Evolutionary conservation across 1,140 invertebrate species (phyloP).

Genomic region (Calephelis nemesis): DNA sequence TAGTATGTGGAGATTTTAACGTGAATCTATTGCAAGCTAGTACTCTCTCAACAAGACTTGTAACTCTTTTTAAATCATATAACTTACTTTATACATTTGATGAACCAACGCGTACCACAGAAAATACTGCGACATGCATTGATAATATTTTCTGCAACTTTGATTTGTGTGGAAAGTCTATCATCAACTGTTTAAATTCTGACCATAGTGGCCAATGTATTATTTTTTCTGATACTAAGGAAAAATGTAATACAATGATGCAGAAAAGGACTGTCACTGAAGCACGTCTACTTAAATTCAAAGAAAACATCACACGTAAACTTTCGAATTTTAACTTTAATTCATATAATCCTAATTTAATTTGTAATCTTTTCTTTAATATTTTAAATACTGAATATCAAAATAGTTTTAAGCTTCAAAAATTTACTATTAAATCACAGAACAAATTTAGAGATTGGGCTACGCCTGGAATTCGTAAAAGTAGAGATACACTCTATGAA

Average conservation of each 20-base stretch:
- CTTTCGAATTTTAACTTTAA: not conserved
- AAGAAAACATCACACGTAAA: not conserved
- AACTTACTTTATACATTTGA: too few relatives aligned
- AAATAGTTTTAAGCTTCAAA: not conserved
- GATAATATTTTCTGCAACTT: too few relatives aligned
- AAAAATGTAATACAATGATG: not conserved
- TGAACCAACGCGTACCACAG: too few relatives aligned
- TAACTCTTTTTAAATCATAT: too few relatives aligned
- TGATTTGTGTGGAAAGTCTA: too few relatives aligned
- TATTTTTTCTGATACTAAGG: not conserved
- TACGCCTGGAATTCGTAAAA: not conserved
- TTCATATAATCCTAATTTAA: not conserved
- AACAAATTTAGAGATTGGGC: not conserved
- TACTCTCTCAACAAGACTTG: too few relatives aligned
- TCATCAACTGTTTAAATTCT: too few relatives aligned
- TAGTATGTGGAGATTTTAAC: too few relatives aligned
- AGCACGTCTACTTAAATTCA: not conserved
- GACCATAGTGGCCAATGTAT: too few relatives aligned
- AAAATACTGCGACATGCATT: too few relatives aligned
- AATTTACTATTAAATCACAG: not conserved
- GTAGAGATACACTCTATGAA: too few relatives aligned
- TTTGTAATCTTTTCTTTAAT: not conserved
- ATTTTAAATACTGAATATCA: conserved; percentile 1
- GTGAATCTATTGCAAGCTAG: too few relatives aligned
- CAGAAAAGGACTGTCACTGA: not conserved